Conservation (phyloP, 1,140 invertebrate genomes). For the Tigriopus japonicus region DNA sequence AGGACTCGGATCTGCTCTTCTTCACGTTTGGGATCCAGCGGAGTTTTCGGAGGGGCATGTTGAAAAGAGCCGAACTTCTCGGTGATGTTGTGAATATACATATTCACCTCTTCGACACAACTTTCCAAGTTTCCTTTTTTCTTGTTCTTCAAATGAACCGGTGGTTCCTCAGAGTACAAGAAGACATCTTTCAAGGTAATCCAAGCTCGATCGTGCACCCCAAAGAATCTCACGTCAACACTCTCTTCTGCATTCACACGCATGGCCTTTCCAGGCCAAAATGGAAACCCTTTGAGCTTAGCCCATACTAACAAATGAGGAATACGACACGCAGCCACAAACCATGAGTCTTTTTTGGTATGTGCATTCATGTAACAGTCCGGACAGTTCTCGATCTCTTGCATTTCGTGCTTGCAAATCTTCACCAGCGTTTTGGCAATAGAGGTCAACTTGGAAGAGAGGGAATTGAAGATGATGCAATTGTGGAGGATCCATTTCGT, state of each 20-base stretch:
- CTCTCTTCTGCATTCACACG: constrained; percentile 43
- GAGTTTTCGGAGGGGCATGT: constrained; percentile 49
- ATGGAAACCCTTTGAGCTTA: constrained; percentile 80
- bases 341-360: constrained; percentile 60
- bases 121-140: constrained; percentile 40
- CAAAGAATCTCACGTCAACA: constrained; percentile 76
- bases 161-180: constrained; percentile 47
- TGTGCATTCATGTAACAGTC: constrained; percentile 75
- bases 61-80: constrained; percentile 52
- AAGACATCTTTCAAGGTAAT: constrained; percentile 62
- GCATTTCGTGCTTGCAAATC: constrained; percentile 33
- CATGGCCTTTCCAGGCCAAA: constrained; percentile 85
- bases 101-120: constrained; percentile 41
- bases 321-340: constrained; percentile 59
- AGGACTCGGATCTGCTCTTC: constrained; percentile 35
- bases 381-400: constrained; percentile 78
- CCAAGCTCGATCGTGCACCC: constrained; percentile 77
- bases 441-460: constrained; percentile 51
- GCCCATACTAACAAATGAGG: constrained; percentile 80
- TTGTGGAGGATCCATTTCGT: constrained; percentile 84
- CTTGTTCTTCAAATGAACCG: constrained; percentile 37
- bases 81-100: constrained; percentile 49
- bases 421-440: constrained; percentile 48
- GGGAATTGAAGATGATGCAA: constrained; percentile 62
- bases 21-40: constrained; percentile 43